Percentiles rank a stretch among this genome's conserved stretches.
Evolutionary conservation across 2,113 vertebrate genomes (phyloP).

Genomic region (Leiothrix lutea): DNA sequence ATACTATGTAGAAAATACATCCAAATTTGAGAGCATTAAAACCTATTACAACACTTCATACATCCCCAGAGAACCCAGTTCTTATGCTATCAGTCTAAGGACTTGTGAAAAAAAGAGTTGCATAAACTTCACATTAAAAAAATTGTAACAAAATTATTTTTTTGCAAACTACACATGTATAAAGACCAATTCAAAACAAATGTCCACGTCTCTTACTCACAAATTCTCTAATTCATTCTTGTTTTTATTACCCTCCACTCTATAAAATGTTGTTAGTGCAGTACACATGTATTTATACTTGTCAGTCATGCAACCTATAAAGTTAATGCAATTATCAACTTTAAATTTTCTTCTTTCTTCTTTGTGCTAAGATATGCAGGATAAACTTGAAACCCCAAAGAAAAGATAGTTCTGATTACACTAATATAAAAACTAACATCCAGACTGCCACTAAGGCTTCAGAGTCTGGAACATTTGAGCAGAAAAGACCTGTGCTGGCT

Average conservation of each 20-base stretch:
- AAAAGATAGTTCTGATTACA: neutral
- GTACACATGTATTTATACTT: neutral
- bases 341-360: neutral
- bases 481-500: neutral
- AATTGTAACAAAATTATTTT: neutral
- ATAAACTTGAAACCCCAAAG: neutral
- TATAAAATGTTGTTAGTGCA: neutral
- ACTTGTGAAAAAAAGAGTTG: neutral
- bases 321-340: neutral
- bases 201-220: neutral
- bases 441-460: neutral
- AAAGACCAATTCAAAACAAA: neutral
- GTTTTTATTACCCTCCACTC: neutral
- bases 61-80: neutral
- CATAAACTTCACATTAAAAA: neutral
- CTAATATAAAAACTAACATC: neutral
- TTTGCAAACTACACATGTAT: neutral
- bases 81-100: neutral
- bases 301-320: neutral
- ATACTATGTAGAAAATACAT: neutral
- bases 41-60: neutral
- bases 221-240: neutral
- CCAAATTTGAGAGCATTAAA: neutral
- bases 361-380: neutral
- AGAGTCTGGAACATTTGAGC: neutral